A percentile compares a stretch with the other conserved stretches of the same genome.
These are phyloP conservation scores for Albula goreensis DNA, from an alignment of 2,113 vertebrate genomes.

Conservation along the genomic window DNA sequence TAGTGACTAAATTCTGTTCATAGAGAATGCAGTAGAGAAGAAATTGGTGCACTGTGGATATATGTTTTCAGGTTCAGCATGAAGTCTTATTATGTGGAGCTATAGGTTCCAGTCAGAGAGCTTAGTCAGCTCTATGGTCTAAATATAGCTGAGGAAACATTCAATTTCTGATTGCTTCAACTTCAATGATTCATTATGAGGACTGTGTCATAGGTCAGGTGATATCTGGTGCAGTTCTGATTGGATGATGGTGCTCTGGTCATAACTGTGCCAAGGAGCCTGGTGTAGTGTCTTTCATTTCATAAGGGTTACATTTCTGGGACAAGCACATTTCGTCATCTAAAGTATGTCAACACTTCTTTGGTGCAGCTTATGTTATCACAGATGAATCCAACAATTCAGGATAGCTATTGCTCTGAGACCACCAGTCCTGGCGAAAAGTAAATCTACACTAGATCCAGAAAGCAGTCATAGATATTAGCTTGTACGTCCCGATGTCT, in stretches of 20 bases:
- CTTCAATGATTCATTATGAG: neutral
- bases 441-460: neutral
- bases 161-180: no score
- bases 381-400: neutral
- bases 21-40: no score
- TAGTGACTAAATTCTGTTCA: no score
- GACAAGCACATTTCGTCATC: neutral
- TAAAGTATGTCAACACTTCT: neutral
- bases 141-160: no score
- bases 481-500: neutral
- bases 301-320: neutral
- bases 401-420: neutral
- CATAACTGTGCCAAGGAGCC: neutral
- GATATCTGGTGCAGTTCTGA: neutral
- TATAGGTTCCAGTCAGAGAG: no score
- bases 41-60: no score
- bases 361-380: neutral
- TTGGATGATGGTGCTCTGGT: neutral
- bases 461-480: neutral
- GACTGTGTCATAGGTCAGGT: neutral
- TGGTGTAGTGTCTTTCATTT: neutral
- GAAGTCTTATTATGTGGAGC: no score
- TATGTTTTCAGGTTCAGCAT: no score
- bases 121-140: no score
- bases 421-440: neutral